Evolutionary conservation across 1,140 invertebrate species (phyloP), one percentile per base, ranked within the genome.

Genomic region (Anadara kagoshimensis): DNA sequence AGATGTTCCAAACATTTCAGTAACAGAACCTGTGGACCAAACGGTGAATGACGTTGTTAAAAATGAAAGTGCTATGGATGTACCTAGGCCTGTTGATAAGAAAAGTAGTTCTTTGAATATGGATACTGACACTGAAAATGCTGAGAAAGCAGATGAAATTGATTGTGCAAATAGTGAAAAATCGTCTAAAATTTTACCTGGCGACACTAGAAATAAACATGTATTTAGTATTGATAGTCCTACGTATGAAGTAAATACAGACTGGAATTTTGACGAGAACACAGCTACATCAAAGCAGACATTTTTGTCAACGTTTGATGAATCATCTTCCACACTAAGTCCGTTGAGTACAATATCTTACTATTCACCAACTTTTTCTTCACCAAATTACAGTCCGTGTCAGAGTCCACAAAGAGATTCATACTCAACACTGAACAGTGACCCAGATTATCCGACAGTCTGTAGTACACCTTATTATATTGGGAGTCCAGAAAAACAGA

Each of bases 171-270:
- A 61, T 14, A 64, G 47, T 26, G 20, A 54, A 4, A 10, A 22
- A 45, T 14, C 26, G 12, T 12, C 14, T 8, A 61, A 63, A 66
- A 51, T 65, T 49, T 29, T 22, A 61, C 2, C 29, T 36, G 7
- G 29, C 7, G 29, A 36, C 7, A 36, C 7, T 36, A 36, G 7
- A 36, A 36, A 7, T 36, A 36, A 36, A 7, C 29, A 36, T 36
- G 26, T 83, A 73, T 69, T 47, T 26, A 81, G 81, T 56, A 83
- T 84, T 47, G 75, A 84, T 51, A 84, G 83, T 66, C 81, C 81
- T 22, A 76, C 83, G 10, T 83, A 84, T 57, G 64, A 77, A 53
- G 45, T 69, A 14, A 66, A 78, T 24, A 76, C 67, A 7, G 56
- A 71, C 16, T 81, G 79, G 79, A 72, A 56, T 45, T 44, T 76